Evolutionary conservation across 2,888 invertebrate species (phyloP).

Genomic region (Clunio marinus): DNA sequence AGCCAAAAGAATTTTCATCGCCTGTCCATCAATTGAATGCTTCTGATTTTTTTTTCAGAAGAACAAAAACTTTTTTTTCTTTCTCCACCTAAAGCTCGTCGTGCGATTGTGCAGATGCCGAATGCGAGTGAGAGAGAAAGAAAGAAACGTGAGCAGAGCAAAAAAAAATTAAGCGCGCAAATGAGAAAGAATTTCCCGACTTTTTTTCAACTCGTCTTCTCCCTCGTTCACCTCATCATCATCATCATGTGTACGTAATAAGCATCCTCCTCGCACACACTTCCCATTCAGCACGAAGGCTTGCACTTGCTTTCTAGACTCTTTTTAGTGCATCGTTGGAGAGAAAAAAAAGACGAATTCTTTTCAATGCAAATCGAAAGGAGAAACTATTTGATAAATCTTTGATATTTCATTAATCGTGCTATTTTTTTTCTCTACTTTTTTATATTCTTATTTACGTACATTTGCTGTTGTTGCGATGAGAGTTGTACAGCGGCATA

Average conservation of each 20-base stretch:
- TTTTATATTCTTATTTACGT: conserved; percentile 54
- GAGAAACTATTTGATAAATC: conserved; percentile 29
- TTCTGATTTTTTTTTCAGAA: conserved; percentile 20
- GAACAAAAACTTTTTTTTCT: neutral
- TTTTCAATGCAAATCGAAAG: conserved; percentile 2
- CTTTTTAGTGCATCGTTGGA: too few species aligned
- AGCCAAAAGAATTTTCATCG: conserved; percentile 22
- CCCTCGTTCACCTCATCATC: neutral
- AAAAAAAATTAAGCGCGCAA: conserved; percentile 4
- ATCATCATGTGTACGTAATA: conserved; percentile 17
- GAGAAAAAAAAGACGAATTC: neutral
- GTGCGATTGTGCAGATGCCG: conserved; percentile 31
- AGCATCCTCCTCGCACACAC: conserved; percentile 15
- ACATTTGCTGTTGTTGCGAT: conserved; percentile 91
- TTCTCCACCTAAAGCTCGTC: conserved; percentile 26
- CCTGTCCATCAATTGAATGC: conserved; percentile 38
- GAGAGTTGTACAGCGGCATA: conserved; percentile 87
- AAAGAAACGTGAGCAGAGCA: neutral
- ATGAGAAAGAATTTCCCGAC: conserved; percentile 12
- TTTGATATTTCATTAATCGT: conserved; percentile 35
- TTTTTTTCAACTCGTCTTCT: neutral
- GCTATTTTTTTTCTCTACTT: conserved; percentile 12
- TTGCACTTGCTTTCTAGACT: neutral
- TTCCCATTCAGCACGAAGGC: neutral
- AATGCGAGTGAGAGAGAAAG: conserved; percentile 6